Base-by-base conservation (phyloP, 2,113 vertebrate genomes). In the Lophura nycthemera region DNA sequence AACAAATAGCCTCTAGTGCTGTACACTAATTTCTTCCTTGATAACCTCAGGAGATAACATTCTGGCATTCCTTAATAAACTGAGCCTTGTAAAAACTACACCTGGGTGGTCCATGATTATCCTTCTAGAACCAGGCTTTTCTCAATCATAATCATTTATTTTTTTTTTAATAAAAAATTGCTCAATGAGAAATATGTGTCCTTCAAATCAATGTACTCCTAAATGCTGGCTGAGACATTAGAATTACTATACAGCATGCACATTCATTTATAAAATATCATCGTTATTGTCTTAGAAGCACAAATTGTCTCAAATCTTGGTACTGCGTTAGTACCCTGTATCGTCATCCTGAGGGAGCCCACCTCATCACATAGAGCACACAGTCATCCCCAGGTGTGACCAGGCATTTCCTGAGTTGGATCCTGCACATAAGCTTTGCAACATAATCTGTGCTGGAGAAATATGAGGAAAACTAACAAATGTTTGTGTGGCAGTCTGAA, bases 61-160 rank as follows among this genome's bases (percentile, higher is more conserved):
- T 81, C 70, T 89, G 89, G 40, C 57, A 88, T 69, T 96, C 71
- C 90, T 95, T 85, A 89, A 52, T 91, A 95, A 94, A 94, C 13
- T 54, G 30, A 60, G 42, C 63, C 83, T 83, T 93, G 73, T 91
- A 92, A 96, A 97, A 97, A 73, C 54, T 78, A 10, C 86, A 43
- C 42, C 66, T 96, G 91, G 89, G 88, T 97, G 90, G 95, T 84
- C 93, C 83, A 24, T 38, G 69, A 90, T 91, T 88, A 89, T 77
- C 89, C 69, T 83, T 66, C 48, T 79, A 76, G 25, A 84, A 57
- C 10, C 40, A 91, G 52, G 38, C 67, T 92, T 71, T 48, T 96
- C 81, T 76, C 80, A 89, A 66, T 56, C 77, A 94, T 61, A 50
- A 90, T 19, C 88, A 30, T 83, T 19, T 22, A 22, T 52, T 52